Evolutionary conservation across 1,140 invertebrate species (phyloP).

Genomic region (Zaprionus vittiger): DNA sequence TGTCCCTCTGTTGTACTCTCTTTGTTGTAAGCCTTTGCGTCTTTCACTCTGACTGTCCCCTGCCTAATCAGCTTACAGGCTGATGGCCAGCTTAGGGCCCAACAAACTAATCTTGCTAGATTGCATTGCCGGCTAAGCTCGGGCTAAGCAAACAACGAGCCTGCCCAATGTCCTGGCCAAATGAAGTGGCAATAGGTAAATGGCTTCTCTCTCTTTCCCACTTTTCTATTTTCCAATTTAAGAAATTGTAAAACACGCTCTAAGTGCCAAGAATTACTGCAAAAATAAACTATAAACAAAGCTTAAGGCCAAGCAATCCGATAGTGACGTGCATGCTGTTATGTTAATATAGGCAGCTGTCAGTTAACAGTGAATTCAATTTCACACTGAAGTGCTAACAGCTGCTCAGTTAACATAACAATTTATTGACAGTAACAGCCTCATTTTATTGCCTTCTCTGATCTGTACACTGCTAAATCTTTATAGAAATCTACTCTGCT

Average conservation of each 20-base stretch:
- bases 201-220: neutral
- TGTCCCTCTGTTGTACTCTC: neutral
- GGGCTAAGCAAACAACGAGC: constrained; percentile 2
- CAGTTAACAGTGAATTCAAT: too few species aligned
- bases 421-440: too few species aligned
- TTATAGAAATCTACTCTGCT: too few species aligned
- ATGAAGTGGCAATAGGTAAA: constrained; percentile 14
- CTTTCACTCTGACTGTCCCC: neutral
- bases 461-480: too few species aligned
- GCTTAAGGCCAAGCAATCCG: too few species aligned
- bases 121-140: constrained; percentile 6
- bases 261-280: neutral
- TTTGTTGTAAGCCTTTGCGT: neutral
- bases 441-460: too few species aligned
- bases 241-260: neutral
- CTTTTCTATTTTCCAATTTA: neutral
- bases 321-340: too few species aligned
- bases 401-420: too few species aligned
- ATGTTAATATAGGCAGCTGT: too few species aligned
- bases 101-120: constrained; percentile 34
- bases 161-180: constrained; percentile 12
- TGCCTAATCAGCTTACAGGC: constrained; percentile 30
- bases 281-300: neutral
- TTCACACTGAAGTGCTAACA: too few species aligned
- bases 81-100: constrained; percentile 20